Evolutionary conservation across 2,113 vertebrate genomes (phyloP).

Genomic region (Chionomys nivalis): DNA sequence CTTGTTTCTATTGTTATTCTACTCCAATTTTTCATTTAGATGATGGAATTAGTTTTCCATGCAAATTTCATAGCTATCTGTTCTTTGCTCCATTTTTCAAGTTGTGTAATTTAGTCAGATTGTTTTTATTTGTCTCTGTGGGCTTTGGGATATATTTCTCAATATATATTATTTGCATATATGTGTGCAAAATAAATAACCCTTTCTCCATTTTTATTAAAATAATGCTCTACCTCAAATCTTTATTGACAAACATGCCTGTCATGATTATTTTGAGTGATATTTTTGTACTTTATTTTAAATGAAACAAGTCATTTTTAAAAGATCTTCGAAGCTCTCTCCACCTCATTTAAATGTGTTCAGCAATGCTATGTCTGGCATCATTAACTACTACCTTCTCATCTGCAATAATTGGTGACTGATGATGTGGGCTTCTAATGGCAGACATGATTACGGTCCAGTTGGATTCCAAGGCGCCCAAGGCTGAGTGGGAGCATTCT

Average conservation of each 20-base stretch:
- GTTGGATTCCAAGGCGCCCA: neutral
- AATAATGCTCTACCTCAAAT: neutral
- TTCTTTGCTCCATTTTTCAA: slow-evolving; percentile 67
- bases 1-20: slow-evolving; percentile 72
- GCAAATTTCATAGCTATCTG: slow-evolving; percentile 70
- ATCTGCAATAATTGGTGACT: slow-evolving; percentile 60
- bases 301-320: slow-evolving; percentile 27
- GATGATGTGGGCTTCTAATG: slow-evolving; percentile 58
- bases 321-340: slow-evolving; percentile 23
- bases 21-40: slow-evolving; percentile 74
- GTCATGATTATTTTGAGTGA: neutral
- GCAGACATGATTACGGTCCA: neutral
- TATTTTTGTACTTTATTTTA: slow-evolving; percentile 44
- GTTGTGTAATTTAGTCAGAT: slow-evolving; percentile 68
- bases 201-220: neutral
- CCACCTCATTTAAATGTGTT: slow-evolving; percentile 49
- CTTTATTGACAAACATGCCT: slow-evolving; percentile 2
- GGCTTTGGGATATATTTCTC: neutral
- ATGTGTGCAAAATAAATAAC: neutral
- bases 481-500: neutral
- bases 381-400: slow-evolving; percentile 65
- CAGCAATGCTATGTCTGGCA: slow-evolving; percentile 36
- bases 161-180: neutral
- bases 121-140: slow-evolving; percentile 67
- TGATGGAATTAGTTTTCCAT: slow-evolving; percentile 76